A percentile compares a stretch with the other conserved stretches of the same genome.
Conservation (phyloP, 37 sponge, comb jelly and placozoan genomes). For the Spongilla lacustris region DNA sequence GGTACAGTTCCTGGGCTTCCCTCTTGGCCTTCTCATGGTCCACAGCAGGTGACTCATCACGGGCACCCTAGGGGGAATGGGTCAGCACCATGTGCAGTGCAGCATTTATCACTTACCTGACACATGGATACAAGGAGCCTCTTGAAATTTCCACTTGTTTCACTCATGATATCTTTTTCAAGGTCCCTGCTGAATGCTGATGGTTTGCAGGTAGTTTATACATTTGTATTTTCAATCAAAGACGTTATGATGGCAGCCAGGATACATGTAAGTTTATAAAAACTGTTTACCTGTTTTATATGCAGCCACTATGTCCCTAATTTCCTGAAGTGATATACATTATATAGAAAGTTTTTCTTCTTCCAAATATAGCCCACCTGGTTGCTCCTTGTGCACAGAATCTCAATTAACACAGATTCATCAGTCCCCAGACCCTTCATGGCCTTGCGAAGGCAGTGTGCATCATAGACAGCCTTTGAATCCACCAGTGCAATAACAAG, state of each 20-base stretch:
- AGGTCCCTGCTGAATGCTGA: slow-evolving; percentile 72
- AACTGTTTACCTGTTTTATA: not conserved
- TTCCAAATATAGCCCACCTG: not conserved
- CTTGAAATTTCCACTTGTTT: slow-evolving; percentile 97
- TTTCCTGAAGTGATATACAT: not conserved
- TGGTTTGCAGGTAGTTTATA: not conserved
- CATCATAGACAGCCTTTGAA: slow-evolving; percentile 70
- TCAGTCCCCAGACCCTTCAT: slow-evolving; percentile 66
- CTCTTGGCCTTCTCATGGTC: slow-evolving; percentile 87
- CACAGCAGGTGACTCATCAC: slow-evolving; percentile 78
- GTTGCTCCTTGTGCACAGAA: slow-evolving; percentile 35
- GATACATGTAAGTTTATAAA: not conserved
- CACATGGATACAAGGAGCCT: slow-evolving; percentile 92
- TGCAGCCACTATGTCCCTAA: not conserved
- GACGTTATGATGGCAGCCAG: not conserved
- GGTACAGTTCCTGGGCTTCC: slow-evolving; percentile 91
- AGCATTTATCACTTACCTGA: no score
- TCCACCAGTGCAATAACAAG: slow-evolving; percentile 79
- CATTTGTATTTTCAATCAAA: not conserved
- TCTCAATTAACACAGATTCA: slow-evolving; percentile 61
- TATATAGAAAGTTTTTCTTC: not conserved
- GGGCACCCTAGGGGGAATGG: slow-evolving; percentile 69
- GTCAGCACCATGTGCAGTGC: not conserved
- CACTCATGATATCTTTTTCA: slow-evolving; percentile 97
- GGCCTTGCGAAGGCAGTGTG: slow-evolving; percentile 80